Percentiles rank a stretch among this genome's conserved stretches.
Conservation (phyloP, 1,140 invertebrate genomes). For the Mizuhopecten yessoensis region DNA sequence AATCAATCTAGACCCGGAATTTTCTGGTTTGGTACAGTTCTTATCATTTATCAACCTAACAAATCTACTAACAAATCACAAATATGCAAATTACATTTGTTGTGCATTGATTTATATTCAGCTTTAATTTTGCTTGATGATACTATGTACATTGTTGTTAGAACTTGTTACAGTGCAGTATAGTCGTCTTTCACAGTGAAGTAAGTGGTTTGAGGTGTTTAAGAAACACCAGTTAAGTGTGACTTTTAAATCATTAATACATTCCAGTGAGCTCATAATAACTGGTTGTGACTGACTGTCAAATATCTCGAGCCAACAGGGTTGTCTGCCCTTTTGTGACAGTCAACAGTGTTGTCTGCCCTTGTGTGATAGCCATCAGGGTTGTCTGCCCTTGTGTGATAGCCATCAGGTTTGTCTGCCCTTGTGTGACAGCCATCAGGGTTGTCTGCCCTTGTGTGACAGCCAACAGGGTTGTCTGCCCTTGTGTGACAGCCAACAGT, state of each 20-base stretch:
- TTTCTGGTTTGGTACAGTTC: not conserved
- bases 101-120: not conserved
- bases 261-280: not conserved
- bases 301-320: not conserved
- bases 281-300: not conserved
- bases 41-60: not conserved
- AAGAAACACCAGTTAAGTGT: too few relatives aligned
- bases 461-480: too few relatives aligned
- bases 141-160: not conserved
- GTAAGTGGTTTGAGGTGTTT: not conserved
- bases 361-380: too few relatives aligned
- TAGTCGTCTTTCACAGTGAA: not conserved
- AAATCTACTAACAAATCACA: constrained; percentile 7
- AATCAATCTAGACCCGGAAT: not conserved
- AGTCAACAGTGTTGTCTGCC: too few relatives aligned
- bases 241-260: not conserved
- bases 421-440: too few relatives aligned
- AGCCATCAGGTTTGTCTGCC: too few relatives aligned
- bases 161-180: constrained; percentile 19
- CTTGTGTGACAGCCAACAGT: too few relatives aligned
- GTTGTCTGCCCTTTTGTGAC: constrained; percentile 13
- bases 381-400: too few relatives aligned
- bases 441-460: too few relatives aligned
- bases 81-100: constrained; percentile 28
- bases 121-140: not conserved